Conservation (phyloP, 2,888 invertebrate genomes). For the Idaea biselata region DNA sequence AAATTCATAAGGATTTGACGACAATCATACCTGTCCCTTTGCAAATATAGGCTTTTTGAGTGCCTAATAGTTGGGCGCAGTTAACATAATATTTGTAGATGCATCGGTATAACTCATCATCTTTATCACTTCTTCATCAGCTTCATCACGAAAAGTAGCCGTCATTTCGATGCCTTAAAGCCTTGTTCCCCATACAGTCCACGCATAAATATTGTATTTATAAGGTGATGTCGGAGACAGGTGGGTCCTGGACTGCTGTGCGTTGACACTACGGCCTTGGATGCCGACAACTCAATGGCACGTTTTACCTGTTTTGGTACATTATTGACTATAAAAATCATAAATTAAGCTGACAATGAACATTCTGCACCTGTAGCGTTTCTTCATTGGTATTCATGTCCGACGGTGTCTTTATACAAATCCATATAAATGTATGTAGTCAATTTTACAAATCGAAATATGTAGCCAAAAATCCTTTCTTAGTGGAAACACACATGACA, state of each 20-base stretch:
- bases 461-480: too few species aligned
- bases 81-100: too few species aligned
- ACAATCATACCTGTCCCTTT: background rate
- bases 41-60: background rate
- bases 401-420: background rate
- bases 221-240: slow-evolving; percentile 60
- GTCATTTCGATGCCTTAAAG: background rate
- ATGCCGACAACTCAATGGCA: slow-evolving; percentile 64
- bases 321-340: background rate
- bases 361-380: background rate
- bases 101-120: too few species aligned
- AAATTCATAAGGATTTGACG: background rate
- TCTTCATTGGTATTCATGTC: background rate
- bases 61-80: background rate
- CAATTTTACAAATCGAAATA: background rate
- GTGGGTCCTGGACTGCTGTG: slow-evolving; percentile 69
- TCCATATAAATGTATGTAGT: background rate
- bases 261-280: slow-evolving; percentile 74
- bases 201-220: slow-evolving; percentile 49
- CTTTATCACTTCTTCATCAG: background rate
- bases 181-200: slow-evolving; percentile 8
- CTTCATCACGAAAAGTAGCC: background rate
- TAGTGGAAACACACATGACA: too few species aligned
- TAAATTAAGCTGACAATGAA: background rate
- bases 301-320: slow-evolving; percentile 50